phyloP scores from a whole-genome alignment of 1,140 invertebrate species.

The Leptinotarsa lineolata region DNA sequence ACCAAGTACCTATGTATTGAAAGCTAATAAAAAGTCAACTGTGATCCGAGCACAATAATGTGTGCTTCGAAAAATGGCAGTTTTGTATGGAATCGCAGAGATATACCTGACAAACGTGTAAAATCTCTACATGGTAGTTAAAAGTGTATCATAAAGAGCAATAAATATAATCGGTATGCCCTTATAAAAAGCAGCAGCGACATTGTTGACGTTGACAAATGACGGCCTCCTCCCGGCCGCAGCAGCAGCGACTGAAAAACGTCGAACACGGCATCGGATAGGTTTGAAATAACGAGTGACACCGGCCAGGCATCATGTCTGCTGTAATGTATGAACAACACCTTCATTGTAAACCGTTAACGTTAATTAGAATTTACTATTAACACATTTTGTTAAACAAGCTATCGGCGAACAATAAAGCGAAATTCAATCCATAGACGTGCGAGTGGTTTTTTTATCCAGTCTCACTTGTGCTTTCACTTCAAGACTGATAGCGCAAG shows the following conservation, averaged over 20 bases:
- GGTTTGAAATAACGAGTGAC: constrained; percentile 39
- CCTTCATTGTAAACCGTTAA: constrained; percentile 50
- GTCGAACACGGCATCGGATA: constrained; percentile 24
- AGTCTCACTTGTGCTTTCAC: no score
- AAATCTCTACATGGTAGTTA: constrained; percentile 27
- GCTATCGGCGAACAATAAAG: constrained; percentile 38
- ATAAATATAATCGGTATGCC: constrained; percentile 29
- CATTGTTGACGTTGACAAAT: constrained; percentile 26
- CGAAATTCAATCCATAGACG: constrained; percentile 17
- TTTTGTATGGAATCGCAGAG: background rate
- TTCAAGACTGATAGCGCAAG: no score
- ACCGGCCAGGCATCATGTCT: constrained; percentile 43
- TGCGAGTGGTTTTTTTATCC: background rate
- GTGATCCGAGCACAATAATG: background rate
- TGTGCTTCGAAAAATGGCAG: background rate
- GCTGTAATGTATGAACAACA: constrained; percentile 52
- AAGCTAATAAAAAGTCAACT: background rate
- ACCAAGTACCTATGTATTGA: no score
- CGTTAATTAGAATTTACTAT: constrained; percentile 54
- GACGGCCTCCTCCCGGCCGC: constrained; percentile 9
- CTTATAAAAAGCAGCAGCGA: constrained; percentile 26
- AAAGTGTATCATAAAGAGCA: constrained; percentile 23
- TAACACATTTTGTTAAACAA: constrained; percentile 50
- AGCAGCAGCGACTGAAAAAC: constrained; percentile 12
- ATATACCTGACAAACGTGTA: constrained; percentile 20